phyloP scores from a whole-genome alignment of 2,888 invertebrate genomes.

The Andrena dorsata region DNA sequence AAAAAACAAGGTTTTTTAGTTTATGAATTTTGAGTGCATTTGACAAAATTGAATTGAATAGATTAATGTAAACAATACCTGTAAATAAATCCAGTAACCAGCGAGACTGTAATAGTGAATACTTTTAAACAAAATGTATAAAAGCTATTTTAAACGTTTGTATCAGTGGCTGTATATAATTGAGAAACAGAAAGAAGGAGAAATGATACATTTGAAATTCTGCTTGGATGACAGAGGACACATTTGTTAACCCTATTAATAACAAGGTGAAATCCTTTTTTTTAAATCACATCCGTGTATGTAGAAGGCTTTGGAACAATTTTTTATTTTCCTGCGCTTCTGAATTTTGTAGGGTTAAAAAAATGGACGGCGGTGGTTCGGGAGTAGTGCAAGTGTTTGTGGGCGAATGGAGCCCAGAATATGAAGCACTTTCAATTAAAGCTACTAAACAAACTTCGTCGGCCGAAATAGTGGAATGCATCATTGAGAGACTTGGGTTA shows the following conservation, averaged over 20 bases:
- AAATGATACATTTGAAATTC: conserved; percentile 76
- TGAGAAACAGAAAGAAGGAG: conserved; percentile 74
- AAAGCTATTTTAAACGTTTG: conserved; percentile 77
- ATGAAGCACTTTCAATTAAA: conserved; percentile 95
- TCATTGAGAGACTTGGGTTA: conserved; percentile 90
- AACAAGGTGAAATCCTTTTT: conserved; percentile 73
- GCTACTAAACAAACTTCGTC: conserved; percentile 96
- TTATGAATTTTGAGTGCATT: conserved; percentile 61
- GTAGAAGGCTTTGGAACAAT: neutral
- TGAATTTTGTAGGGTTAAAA: conserved; percentile 73
- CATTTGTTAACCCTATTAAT: conserved; percentile 81
- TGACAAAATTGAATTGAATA: conserved; percentile 50
- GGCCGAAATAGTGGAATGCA: conserved; percentile 95
- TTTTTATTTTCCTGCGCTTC: neutral
- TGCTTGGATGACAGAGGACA: conserved; percentile 82
- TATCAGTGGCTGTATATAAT: conserved; percentile 78
- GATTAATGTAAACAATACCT: conserved; percentile 44
- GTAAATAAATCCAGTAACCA: conserved; percentile 62
- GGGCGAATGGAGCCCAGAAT: conserved; percentile 94
- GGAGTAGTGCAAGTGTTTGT: conserved; percentile 92
- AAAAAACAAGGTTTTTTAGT: conserved; percentile 57
- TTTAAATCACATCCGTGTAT: neutral
- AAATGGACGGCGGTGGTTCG: conserved; percentile 82
- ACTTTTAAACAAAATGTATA: conserved; percentile 79
- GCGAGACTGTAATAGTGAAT: conserved; percentile 56